Evolutionary conservation across 2,797 vertebrate species (phyloP).

Genomic region (Tapirus indicus): DNA sequence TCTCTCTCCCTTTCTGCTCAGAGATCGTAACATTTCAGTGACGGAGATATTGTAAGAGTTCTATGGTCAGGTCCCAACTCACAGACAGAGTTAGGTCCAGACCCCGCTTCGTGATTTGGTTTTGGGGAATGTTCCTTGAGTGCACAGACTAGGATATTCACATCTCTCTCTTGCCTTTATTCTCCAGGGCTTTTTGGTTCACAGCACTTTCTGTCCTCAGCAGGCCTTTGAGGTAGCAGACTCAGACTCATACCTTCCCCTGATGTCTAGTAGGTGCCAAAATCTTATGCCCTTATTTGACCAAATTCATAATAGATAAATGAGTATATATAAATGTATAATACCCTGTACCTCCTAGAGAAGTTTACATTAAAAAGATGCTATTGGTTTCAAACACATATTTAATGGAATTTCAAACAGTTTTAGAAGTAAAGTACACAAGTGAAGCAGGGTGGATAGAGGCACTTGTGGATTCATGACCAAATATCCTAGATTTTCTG

Average conservation of each 20-base stretch:
- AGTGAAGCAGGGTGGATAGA: background rate
- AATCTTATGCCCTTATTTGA: background rate
- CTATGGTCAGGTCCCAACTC: background rate
- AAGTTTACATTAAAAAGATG: background rate
- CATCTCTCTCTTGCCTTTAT: background rate
- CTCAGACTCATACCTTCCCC: background rate
- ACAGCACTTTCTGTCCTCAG: background rate
- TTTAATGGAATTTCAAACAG: conserved; percentile 15
- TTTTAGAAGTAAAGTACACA: background rate
- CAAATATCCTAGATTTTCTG: background rate
- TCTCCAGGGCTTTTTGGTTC: background rate
- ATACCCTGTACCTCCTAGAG: background rate
- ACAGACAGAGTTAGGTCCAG: background rate
- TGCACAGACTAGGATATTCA: background rate
- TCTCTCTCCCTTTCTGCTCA: background rate
- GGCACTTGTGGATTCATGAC: background rate
- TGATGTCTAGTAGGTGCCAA: background rate
- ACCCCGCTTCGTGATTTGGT: background rate
- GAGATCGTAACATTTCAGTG: background rate
- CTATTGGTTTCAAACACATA: background rate
- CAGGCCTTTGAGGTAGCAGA: background rate
- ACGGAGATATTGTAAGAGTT: background rate
- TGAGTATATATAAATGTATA: background rate
- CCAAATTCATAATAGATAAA: background rate
- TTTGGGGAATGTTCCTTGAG: background rate